These are phyloP conservation scores for Botrylloides violaceus DNA, from an alignment of 23 tunicate species.

Conservation along the genomic window DNA sequence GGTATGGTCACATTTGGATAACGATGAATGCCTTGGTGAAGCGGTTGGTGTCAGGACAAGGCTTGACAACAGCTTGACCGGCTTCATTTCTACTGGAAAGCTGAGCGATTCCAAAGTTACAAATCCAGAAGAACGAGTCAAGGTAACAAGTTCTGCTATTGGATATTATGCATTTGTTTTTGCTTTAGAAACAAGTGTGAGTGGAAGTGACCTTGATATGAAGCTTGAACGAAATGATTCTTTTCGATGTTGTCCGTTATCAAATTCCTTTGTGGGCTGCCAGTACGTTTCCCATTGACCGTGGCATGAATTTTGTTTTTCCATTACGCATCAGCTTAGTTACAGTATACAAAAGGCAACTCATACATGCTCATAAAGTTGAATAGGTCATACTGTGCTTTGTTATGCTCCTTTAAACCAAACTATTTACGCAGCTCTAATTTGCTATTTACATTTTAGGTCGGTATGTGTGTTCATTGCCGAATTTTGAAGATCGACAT, in stretches of 20 bases:
- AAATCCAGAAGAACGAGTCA: conserved; percentile 78
- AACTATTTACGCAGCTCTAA: no score
- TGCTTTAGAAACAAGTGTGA: not conserved
- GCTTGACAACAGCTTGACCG: conserved; percentile 73
- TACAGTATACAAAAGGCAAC: no score
- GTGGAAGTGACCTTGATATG: not conserved
- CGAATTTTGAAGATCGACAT: conserved; percentile 61
- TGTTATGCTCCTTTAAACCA: no score
- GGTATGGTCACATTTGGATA: conserved; percentile 91
- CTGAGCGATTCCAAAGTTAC: conserved; percentile 69
- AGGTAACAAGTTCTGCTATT: conserved; percentile 18
- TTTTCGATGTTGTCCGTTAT: no score
- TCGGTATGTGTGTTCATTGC: conserved; percentile 80
- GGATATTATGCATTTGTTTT: not conserved
- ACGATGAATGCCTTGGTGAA: conserved; percentile 81
- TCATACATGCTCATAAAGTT: no score
- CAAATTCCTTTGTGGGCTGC: no score
- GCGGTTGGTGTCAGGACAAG: conserved; percentile 70
- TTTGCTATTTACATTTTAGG: no score
- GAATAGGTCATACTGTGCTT: no score
- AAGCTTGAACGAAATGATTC: no score
- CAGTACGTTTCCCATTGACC: no score
- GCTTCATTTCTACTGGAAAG: conserved; percentile 63
- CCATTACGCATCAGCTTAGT: no score
- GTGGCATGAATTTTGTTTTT: no score